Evolutionary conservation across 2,888 invertebrate genomes (phyloP).

Genomic region (Acanthosepion esculentum): DNA sequence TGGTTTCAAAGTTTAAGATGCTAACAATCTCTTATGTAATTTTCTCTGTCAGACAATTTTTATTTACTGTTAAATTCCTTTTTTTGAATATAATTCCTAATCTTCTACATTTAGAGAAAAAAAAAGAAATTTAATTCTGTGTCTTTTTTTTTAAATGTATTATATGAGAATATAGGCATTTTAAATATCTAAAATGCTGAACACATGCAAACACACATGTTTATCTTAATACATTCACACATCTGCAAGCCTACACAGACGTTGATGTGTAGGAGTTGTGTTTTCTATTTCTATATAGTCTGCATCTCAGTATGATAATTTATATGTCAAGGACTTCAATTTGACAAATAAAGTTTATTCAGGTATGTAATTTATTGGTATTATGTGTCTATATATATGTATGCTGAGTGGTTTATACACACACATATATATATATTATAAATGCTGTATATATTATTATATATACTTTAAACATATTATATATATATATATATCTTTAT

Average conservation of each 20-base stretch:
- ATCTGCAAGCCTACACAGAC: not conserved
- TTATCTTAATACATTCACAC: not conserved
- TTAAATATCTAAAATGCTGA: not conserved
- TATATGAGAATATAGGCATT: not conserved
- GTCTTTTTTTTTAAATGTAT: not conserved
- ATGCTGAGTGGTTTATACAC: not conserved
- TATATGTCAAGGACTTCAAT: not conserved
- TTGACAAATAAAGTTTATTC: no score
- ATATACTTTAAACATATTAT: no score
- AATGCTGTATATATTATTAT: no score
- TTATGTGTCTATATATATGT: not conserved
- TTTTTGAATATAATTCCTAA: not conserved
- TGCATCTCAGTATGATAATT: not conserved
- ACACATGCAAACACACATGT: not conserved
- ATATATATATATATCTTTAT: no score
- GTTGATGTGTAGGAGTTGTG: not conserved
- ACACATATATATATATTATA: not conserved
- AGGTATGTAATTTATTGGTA: no score
- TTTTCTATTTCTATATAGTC: not conserved
- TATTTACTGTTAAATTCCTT: not conserved
- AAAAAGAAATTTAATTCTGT: not conserved
- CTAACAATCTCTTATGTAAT: constrained; percentile 8
- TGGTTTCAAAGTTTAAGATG: not conserved
- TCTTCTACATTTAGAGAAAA: not conserved
- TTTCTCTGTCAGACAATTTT: not conserved